Base-by-base conservation (phyloP, 92 coral and sea anemone genomes). In the Phenganax marumi region DNA sequence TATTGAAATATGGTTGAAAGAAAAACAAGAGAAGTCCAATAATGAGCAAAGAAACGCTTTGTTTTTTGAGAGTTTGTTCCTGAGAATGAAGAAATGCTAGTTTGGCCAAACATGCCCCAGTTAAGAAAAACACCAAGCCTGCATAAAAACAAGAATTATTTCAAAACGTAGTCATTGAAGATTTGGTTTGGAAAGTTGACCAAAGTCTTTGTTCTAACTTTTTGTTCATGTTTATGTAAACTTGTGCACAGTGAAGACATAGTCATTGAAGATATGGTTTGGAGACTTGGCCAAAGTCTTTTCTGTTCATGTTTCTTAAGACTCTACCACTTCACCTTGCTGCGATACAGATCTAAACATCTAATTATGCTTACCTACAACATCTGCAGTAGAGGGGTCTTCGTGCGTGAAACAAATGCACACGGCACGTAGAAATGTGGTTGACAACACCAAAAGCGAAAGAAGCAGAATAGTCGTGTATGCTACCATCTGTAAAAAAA, bases 1-100 rank as follows among this genome's bases (percentile, higher is more conserved):
- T 76, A 76, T 43, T 56, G 26, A 57, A 55, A 50, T 54, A 57
- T 21, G 81, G 81, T 57, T 76, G 81, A 8, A 76, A 11, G 10
- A 76, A 10, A 76, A 50, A 54, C n/a, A 76, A 9, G 0, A 76
- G 68, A 25, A 76, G 6, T 39, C 81, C 81, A 24, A 26, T 39
- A 3, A 76, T 9, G 39, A 76, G 13, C 18, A 76, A 23, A 11
- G 54, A 22, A 57, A 76, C 12, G 26, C 81, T 76, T 55, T 76
- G 81, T 50, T 76, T 76, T 68, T 52, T 76, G 10, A 47, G 13
- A 7, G 17, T 19, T 54, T 76, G 49, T 10, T 76, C 81, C 0
- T 76, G 22, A 19, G 65, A 54, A 76, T 76, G 50, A 25, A 76
- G 81, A 62, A 76, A 76, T 0, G 81, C 21, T 1, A 76, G 62